Conservation (phyloP, 2,888 invertebrate species). For the Apamea monoglypha region DNA sequence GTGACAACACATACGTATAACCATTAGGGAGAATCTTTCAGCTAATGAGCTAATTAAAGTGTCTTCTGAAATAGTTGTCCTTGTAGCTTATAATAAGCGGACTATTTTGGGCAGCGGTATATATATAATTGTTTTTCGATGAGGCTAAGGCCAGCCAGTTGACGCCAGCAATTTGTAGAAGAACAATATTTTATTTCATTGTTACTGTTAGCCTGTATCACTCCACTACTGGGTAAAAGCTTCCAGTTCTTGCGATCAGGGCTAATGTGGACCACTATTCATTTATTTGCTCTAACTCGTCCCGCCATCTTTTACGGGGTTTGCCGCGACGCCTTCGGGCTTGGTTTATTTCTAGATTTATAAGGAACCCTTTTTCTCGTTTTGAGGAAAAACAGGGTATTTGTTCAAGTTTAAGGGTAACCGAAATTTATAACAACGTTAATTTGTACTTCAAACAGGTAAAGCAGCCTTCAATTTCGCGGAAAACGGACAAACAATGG, state of each 20-base stretch:
- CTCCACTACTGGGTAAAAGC: neutral
- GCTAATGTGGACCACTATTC: neutral
- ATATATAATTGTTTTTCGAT: neutral
- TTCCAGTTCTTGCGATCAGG: neutral
- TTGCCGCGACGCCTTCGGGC: neutral
- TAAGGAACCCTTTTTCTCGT: neutral
- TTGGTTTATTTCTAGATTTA: no score
- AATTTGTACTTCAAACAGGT: neutral
- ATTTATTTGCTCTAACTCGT: neutral
- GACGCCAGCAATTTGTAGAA: neutral
- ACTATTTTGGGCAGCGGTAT: neutral
- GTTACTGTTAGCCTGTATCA: neutral
- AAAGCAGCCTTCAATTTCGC: neutral
- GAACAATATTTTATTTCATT: neutral
- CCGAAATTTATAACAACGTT: neutral
- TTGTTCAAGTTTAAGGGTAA: neutral
- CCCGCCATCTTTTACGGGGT: neutral
- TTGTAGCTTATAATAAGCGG: neutral
- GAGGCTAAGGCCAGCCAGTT: neutral
- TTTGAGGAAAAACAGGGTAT: neutral
- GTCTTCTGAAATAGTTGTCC: neutral
- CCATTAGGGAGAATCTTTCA: neutral
- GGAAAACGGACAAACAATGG: slow-evolving; percentile 16
- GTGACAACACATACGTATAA: no score
- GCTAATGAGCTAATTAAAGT: neutral